Base-by-base conservation (phyloP, 2,888 invertebrate genomes). In the Liposcelis brunnea region DNA sequence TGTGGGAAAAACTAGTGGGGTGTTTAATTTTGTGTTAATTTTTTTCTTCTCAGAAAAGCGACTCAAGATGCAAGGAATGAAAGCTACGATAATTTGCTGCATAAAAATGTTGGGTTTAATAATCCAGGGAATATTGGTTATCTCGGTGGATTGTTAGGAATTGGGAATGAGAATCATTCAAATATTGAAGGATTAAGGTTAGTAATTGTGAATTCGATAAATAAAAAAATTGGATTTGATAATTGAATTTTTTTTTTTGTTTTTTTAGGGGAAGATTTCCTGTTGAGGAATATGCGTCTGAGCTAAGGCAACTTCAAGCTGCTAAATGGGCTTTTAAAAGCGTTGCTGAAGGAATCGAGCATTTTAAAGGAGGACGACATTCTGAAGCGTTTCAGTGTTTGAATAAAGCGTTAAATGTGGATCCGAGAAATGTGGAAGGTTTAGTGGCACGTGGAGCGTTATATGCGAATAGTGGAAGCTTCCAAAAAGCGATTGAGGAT, bases 361-460 rank as follows among this genome's bases (percentile, higher is more conserved):
- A 86, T 66, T 93, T 93, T 67, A 94, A 94, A 66, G 80, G 82
- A 38, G 90, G 90, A 37, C 75, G 85, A 55, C 89, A 89, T 62
- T 80, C 86, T 0, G 94, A 95, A 68, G 94, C 94, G 32, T 87
- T 93, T 66, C 90, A 90, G 61, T 89, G 89, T 59, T 71, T 91
- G 36, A 91, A 91, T 63, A 89, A 87, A 63, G 95, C 94, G 2
- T 66, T 95, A 43, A 84, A 77, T 60, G 91, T 91, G 55, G 91
- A 91, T 65, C 81, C 87, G 1, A 74, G 82, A 55, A 91, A 91
- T 65, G 87, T 90, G 2, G 91, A 91, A 66, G 91, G 89, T 19
- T 68, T 90, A 47, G 90, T 91, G 2, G 91, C 91, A 1, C 74
- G 90, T 57, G 91, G 90, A 51, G 90, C 90, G 19, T 65, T 91